Conservation (phyloP, 2,888 invertebrate species). For the Thyatira batis region DNA sequence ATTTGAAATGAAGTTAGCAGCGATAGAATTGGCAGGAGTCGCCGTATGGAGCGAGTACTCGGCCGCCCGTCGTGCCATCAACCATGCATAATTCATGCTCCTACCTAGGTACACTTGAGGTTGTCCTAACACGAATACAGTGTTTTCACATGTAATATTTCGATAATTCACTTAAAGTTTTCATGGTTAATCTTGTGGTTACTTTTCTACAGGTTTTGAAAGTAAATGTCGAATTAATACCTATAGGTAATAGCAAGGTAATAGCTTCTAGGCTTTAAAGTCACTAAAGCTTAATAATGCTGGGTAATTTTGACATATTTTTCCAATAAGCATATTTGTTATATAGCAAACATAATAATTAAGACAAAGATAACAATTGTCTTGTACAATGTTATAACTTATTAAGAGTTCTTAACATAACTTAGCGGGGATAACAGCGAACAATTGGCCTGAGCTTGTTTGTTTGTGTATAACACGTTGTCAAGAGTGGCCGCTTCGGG, state of each 20-base stretch:
- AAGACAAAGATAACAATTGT: background rate
- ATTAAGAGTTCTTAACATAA: conserved; percentile 2
- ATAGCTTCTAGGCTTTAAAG: too few species aligned
- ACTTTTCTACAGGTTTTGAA: too few species aligned
- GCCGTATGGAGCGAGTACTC: conserved; percentile 8
- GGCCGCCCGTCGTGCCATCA: conserved; percentile 18
- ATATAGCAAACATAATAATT: background rate
- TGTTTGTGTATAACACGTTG: background rate
- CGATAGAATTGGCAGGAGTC: conserved; percentile 38
- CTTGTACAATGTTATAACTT: conserved; percentile 7
- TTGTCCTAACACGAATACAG: too few species aligned
- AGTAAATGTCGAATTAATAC: too few species aligned
- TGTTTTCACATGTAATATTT: too few species aligned
- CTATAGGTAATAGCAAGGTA: too few species aligned
- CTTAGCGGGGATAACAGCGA: background rate
- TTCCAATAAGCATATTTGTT: too few species aligned
- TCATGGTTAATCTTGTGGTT: too few species aligned
- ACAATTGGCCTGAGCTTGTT: background rate
- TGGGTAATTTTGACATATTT: too few species aligned
- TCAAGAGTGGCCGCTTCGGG: background rate
- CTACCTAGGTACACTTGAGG: too few species aligned
- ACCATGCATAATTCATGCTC: conserved; percentile 36
- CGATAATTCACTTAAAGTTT: too few species aligned
- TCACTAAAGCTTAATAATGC: too few species aligned
- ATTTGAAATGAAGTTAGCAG: conserved; percentile 35